Base-by-base conservation (phyloP, 1,140 invertebrate species). In the Drosophila auraria region DNA sequence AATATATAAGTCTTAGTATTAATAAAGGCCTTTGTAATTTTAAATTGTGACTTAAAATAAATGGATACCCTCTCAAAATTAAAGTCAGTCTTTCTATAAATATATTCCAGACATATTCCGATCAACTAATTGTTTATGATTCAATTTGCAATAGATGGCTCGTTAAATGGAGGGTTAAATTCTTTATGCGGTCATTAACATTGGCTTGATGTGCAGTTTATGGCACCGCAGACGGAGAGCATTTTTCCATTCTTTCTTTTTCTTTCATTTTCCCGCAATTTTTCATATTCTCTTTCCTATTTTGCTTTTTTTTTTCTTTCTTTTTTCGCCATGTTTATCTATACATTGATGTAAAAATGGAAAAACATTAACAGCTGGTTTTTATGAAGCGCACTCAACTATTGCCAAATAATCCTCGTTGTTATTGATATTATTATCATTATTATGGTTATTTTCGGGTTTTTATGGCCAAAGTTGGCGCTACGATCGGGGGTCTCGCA, bases 361-460 rank as follows among this genome's bases (percentile, higher is more conserved):
- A 40, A 81, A 78, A 81, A 84, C 71, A 78, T 82, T 72, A 89
- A 89, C 86, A 79, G 60, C 78, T 90, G 78, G 73, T 75, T 84
- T 84, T 89, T 84, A 82, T 82, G 86, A 72, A 69, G 78, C 78
- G 30, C 66, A 42, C 54, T 51, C 66, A 82, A 89, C 81, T 89
- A 89, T 89, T 82, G 82, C 59, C 81, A 64, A 84, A 80, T 84
- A 81, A 87, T 89, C 38, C 60, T 9, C 49, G 36, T 40, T 72
- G 66, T 84, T 74, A 80, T 89, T 89, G 78, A 78, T 81, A 82
- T 80, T 79, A 80, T 74, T 80, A 80, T 79, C 58, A 72, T 80
- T 65, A 74, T 80, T 65, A 80, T 80, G 68, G 78, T 54, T 80
- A 80, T 80, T 90, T 82, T 70, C 74, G 84, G 54, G 71, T 64